Conservation (phyloP, 2,888 invertebrate genomes). For the Hanleya hanleyi region DNA sequence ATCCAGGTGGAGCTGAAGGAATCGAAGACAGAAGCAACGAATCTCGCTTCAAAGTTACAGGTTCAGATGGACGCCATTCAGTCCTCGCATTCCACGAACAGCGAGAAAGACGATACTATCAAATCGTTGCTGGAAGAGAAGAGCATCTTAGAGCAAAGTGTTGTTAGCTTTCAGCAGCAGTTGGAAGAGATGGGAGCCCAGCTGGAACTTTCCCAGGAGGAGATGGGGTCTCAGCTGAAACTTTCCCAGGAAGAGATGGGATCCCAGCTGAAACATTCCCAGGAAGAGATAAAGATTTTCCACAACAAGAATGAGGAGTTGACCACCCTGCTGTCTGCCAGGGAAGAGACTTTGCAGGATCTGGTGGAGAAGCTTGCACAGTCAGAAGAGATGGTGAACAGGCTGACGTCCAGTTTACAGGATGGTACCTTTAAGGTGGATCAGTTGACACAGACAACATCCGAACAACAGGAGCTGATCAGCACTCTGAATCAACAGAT, state of each 20-base stretch:
- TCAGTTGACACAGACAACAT: neutral
- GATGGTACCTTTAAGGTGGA: constrained; percentile 13
- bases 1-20: too few relatives aligned
- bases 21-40: neutral
- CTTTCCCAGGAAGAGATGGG: constrained; percentile 5
- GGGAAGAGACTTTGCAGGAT: constrained; percentile 19
- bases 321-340: constrained; percentile 11
- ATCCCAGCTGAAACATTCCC: constrained; percentile 8
- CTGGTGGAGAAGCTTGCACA: neutral
- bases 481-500: constrained; percentile 27
- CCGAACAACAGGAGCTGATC: constrained; percentile 16
- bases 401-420: constrained; percentile 17
- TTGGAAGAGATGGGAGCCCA: too few relatives aligned
- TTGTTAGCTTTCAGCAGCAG: too few relatives aligned
- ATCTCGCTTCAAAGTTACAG: neutral
- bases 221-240: constrained; percentile 2
- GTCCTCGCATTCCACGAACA: neutral
- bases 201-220: neutral
- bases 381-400: constrained; percentile 20
- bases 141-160: constrained; percentile 31
- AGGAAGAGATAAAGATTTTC: constrained; percentile 2
- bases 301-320: constrained; percentile 9
- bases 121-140: constrained; percentile 28
- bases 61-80: neutral
- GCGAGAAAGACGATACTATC: constrained; percentile 18